A percentile compares a stretch with the other conserved stretches of the same genome.
Conservation (phyloP, 2,888 invertebrate genomes). For the Spisula solida region DNA sequence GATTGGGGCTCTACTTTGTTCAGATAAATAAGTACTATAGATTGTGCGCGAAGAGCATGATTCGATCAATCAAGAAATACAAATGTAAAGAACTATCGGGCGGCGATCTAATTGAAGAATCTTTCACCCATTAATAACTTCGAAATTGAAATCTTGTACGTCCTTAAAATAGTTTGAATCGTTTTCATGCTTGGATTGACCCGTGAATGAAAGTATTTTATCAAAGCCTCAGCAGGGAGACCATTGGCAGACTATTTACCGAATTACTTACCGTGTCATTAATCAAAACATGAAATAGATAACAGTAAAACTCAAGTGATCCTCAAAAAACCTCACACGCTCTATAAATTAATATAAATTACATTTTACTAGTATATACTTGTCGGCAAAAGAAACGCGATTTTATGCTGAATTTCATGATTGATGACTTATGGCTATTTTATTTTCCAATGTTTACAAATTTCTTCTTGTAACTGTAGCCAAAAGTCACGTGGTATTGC, state of each 20-base stretch:
- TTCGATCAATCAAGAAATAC: constrained; percentile 12
- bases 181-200: constrained; percentile 26
- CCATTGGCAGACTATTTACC: neutral
- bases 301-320: neutral
- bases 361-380: too few relatives aligned
- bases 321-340: neutral
- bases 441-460: too few relatives aligned
- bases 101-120: constrained; percentile 21
- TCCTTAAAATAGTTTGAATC: constrained; percentile 31
- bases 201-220: neutral
- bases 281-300: neutral
- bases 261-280: neutral
- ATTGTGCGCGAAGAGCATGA: constrained; percentile 5
- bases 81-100: constrained; percentile 22
- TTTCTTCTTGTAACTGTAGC: too few relatives aligned
- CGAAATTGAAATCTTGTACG: constrained; percentile 24
- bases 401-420: neutral
- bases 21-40: constrained; percentile 6
- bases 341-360: neutral
- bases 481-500: too few relatives aligned
- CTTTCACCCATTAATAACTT: constrained; percentile 10
- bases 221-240: neutral
- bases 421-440: too few relatives aligned
- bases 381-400: neutral
- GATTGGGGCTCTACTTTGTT: neutral